A percentile compares a stretch with the other conserved stretches of the same genome.
Evolutionary conservation across 2,113 vertebrate genomes (phyloP).

Genomic region (Dicaeum eximium): DNA sequence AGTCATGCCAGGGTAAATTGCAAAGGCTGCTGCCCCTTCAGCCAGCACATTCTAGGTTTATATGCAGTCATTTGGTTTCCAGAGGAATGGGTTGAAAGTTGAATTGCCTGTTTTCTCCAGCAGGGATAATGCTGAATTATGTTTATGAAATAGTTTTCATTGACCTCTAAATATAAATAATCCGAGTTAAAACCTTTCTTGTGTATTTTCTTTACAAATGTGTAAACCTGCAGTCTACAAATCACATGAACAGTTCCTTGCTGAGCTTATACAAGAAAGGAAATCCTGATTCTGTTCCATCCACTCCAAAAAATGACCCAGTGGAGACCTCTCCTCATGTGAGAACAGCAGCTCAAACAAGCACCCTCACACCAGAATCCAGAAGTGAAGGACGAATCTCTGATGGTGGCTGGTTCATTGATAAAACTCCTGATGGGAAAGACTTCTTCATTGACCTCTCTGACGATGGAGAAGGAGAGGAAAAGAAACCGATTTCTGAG

Average conservation of each 20-base stretch:
- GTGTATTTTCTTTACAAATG: neutral
- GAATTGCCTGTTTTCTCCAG: neutral
- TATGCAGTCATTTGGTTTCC: neutral
- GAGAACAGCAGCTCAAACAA: neutral
- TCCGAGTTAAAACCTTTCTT: neutral
- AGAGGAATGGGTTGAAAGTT: neutral
- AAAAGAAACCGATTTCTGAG: slow-evolving; percentile 26
- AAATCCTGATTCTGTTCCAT: slow-evolving; percentile 56
- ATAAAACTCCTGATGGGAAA: slow-evolving; percentile 68
- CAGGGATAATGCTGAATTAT: neutral
- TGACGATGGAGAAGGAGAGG: slow-evolving; percentile 62
- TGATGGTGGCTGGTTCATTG: slow-evolving; percentile 84
- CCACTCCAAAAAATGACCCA: slow-evolving; percentile 44
- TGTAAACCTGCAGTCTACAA: slow-evolving; percentile 72
- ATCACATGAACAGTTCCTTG: slow-evolving; percentile 91
- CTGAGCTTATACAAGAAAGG: slow-evolving; percentile 87
- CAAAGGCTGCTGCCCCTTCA: neutral
- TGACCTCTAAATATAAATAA: neutral
- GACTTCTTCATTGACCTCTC: slow-evolving; percentile 80
- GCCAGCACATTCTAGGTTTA: neutral
- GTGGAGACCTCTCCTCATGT: neutral
- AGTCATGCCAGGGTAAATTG: neutral
- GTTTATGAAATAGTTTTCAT: neutral
- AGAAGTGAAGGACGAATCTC: slow-evolving; percentile 38
- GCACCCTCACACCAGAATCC: neutral